These are phyloP conservation scores for Scelioninae gen. 2 DNA, from an alignment of 2,888 invertebrate species.

Conservation along the genomic window DNA sequence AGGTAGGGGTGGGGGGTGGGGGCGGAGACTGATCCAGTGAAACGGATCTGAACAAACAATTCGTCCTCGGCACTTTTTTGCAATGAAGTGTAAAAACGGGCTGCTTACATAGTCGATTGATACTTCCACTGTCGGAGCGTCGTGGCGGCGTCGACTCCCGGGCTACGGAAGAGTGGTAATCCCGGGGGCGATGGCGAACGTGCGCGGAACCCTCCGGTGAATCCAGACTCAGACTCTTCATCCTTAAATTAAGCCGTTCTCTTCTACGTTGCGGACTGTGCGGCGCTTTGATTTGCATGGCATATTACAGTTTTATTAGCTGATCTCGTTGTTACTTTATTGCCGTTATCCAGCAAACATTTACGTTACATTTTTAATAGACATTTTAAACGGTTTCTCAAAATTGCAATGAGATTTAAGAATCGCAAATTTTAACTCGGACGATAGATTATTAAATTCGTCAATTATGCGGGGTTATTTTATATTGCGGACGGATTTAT, in stretches of 20 bases:
- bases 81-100: too few species aligned
- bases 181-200: conserved; percentile 83
- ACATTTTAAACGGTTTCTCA: too few species aligned
- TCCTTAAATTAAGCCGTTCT: conserved; percentile 96
- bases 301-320: conserved; percentile 58
- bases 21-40: too few species aligned
- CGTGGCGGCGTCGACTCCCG: conserved; percentile 72
- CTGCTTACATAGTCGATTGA: conserved; percentile 73
- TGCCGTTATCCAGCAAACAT: conserved; percentile 35
- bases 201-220: conserved; percentile 95
- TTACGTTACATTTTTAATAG: too few species aligned
- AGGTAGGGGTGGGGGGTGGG: too few species aligned
- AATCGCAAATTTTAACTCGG: too few species aligned
- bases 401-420: too few species aligned
- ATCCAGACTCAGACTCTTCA: conserved; percentile 98
- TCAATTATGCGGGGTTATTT: too few species aligned
- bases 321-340: conserved; percentile 30
- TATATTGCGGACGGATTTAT: too few species aligned
- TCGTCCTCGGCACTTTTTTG: too few species aligned
- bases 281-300: conserved; percentile 81
- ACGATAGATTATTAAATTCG: too few species aligned
- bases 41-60: too few species aligned
- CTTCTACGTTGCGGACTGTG: conserved; percentile 91
- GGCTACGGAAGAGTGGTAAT: conserved; percentile 70
- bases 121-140: conserved; percentile 73